These are phyloP conservation scores for Hyposoter didymator DNA, from an alignment of 2,888 invertebrate genomes.

Conservation along the genomic window DNA sequence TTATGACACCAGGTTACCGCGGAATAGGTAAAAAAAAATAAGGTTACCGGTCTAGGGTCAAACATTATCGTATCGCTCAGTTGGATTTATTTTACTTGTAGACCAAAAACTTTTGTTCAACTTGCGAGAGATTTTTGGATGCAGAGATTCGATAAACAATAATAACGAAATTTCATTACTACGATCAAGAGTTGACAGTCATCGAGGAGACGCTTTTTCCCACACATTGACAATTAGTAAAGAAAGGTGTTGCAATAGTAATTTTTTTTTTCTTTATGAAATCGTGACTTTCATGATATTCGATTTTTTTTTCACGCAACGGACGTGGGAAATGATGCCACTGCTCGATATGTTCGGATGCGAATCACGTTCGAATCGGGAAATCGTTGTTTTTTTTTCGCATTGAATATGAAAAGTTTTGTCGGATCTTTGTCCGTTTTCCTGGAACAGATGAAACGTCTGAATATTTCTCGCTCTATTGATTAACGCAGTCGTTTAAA, in stretches of 20 bases:
- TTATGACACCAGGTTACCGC: no score
- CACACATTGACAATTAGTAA: background rate
- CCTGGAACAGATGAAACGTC: background rate
- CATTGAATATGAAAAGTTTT: background rate
- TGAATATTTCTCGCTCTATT: background rate
- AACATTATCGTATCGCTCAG: background rate
- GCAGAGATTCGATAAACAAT: background rate
- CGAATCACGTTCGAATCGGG: no score
- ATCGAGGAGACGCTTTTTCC: background rate
- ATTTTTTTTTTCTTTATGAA: background rate
- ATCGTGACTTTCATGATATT: background rate
- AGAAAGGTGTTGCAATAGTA: background rate
- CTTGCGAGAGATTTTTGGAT: background rate
- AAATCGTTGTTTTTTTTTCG: no score
- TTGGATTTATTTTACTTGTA: background rate
- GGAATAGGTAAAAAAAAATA: no score
- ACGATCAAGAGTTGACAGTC: background rate
- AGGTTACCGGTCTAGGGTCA: no score
- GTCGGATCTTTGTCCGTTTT: background rate
- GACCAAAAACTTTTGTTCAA: background rate
- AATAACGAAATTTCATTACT: background rate
- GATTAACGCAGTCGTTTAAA: conserved; percentile 11
- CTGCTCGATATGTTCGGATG: no score
- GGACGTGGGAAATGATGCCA: no score
- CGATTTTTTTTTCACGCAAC: no score